These are phyloP conservation scores for Carassius carassius DNA, from an alignment of 2,113 vertebrate genomes.

Conservation along the genomic window DNA sequence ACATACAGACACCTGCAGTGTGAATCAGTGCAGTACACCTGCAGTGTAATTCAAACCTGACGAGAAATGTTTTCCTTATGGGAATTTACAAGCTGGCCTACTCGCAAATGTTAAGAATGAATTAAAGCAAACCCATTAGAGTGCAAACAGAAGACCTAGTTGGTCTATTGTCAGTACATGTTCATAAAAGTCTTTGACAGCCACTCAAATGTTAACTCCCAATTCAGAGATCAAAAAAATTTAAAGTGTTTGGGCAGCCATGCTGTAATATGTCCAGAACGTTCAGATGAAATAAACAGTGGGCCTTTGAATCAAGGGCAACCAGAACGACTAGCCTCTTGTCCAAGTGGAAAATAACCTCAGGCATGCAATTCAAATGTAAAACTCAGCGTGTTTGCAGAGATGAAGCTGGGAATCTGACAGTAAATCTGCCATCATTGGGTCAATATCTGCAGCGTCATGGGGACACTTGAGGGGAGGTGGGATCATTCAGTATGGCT, in stretches of 20 bases:
- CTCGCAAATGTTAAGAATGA: neutral
- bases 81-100: neutral
- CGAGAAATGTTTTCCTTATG: neutral
- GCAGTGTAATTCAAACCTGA: slow-evolving; percentile 9
- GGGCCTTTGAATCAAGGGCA: slow-evolving; percentile 36
- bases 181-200: slow-evolving; percentile 19
- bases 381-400: slow-evolving; percentile 16
- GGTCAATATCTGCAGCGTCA: slow-evolving; percentile 42
- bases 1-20: neutral
- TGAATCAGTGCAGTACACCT: too few species aligned
- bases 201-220: neutral
- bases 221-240: neutral
- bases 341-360: slow-evolving; percentile 46
- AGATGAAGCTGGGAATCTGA: slow-evolving; percentile 34
- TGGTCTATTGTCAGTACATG: slow-evolving; percentile 19
- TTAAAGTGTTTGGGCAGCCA: slow-evolving; percentile 20
- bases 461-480: neutral
- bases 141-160: neutral
- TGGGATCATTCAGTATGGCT: slow-evolving; percentile 35
- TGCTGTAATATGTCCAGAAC: slow-evolving; percentile 36
- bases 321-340: slow-evolving; percentile 25
- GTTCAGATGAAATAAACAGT: slow-evolving; percentile 33
- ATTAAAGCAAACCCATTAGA: slow-evolving; percentile 2
- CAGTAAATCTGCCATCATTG: slow-evolving; percentile 49
- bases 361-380: slow-evolving; percentile 42